Evolutionary conservation across 2,113 vertebrate species (phyloP), one percentile per base, ranked within the genome.

Genomic region (Dipodomys ordii): DNA sequence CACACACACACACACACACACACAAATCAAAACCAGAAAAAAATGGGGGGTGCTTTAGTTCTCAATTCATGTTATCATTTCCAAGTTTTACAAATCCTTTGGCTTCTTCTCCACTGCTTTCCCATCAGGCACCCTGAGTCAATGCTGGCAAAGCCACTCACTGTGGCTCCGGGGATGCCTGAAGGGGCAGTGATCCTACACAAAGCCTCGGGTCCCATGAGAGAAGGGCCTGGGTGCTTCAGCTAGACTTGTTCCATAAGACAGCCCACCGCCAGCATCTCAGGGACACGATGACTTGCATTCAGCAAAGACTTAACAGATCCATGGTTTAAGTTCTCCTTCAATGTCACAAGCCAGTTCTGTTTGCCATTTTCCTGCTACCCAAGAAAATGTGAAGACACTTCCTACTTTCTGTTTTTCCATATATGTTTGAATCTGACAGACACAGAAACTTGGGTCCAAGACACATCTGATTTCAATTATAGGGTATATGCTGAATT

Each of bases 271-370:
- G 15, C 30, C 16, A 53, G 19, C 3, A 9, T 8, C 68, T 44
- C 13, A 30, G 7, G 69, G 44, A 30, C 15, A 2, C 3, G 46
- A 35, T 35, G 30, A 1, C 1, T 3, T 12, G 0, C 64, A 62
- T 32, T 27, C n/a, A 46, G 30, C 35, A 13, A 39, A 60, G 53
- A 32, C 44, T 67, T 9, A 7, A 15, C 2, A 39, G 35, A n/a
- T 39, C 49, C 67, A 25, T 11, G 8, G 46, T 72, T 11, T n/a
- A 13, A 19, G 13, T 19, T 83, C 68, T 49, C 73, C 64, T 71
- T 62, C 10, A 49, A 20, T 2, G 12, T 78, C 85, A 46, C 9
- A 39, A 32, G 27, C 13, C 67, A 30, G 1, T 73, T 83, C 12
- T 15, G 13, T 35, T 39, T 60, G 13, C 44, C 8, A 16, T 84